These are phyloP conservation scores for Limnephilus rhombicus DNA, from an alignment of 2,888 invertebrate species.

Conservation along the genomic window DNA sequence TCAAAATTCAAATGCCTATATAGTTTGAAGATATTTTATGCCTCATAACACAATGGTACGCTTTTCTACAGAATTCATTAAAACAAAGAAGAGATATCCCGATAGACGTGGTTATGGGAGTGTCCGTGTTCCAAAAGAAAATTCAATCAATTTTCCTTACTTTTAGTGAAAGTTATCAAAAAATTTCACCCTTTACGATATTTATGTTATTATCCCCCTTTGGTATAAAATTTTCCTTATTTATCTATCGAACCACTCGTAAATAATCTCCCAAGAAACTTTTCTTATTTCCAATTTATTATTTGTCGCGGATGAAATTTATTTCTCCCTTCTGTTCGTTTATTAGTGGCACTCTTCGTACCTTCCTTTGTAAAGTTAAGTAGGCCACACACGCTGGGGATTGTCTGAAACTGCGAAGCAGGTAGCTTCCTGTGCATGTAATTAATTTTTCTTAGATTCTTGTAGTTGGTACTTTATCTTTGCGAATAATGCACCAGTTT, in stretches of 20 bases:
- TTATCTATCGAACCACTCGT: not conserved
- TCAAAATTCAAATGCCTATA: no score
- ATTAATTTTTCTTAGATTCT: not conserved
- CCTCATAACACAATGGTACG: not conserved
- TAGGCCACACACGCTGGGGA: not conserved
- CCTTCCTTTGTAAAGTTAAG: not conserved
- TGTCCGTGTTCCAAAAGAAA: no score
- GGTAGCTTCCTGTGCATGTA: not conserved
- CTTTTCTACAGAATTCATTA: not conserved
- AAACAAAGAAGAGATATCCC: no score
- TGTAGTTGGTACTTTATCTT: no score
- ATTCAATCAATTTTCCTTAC: no score
- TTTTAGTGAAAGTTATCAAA: no score
- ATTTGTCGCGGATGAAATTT: constrained; percentile 11
- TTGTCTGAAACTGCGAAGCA: not conserved
- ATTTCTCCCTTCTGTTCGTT: constrained; percentile 26
- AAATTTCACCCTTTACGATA: not conserved
- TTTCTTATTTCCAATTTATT: constrained; percentile 32
- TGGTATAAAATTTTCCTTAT: not conserved
- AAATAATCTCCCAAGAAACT: not conserved
- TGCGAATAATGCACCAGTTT: no score
- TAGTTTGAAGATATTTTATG: not conserved
- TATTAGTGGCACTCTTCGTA: not conserved
- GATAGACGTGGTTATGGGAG: no score
- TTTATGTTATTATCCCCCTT: not conserved